A percentile compares a stretch with the other conserved stretches of the same genome.
Conservation (phyloP, 1,140 invertebrate genomes). For the Armadillidium nasatum region DNA sequence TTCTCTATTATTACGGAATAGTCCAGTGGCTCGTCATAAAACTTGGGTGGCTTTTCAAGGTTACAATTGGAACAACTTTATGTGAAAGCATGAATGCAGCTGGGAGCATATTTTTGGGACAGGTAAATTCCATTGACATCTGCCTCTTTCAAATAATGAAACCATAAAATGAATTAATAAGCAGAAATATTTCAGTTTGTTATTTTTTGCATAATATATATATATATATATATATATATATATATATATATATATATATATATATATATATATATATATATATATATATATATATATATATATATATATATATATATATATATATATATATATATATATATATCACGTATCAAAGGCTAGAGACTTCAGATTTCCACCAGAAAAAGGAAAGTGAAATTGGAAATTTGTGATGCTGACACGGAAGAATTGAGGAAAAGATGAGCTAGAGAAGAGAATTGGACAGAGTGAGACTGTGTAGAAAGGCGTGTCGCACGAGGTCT, state of each 20-base stretch:
- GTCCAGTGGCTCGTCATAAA: constrained; percentile 80
- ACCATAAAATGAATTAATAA: neutral
- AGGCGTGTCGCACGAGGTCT: too few species aligned
- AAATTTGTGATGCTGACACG: too few species aligned
- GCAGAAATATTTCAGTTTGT: neutral
- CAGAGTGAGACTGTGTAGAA: too few species aligned
- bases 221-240: too few species aligned
- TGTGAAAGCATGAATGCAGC: constrained; percentile 87
- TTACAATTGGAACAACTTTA: constrained; percentile 75
- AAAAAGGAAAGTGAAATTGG: too few species aligned
- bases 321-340: too few species aligned
- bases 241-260: neutral
- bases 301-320: neutral
- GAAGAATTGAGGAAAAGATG: too few species aligned
- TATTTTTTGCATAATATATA: neutral
- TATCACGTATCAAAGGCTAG: too few species aligned
- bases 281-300: neutral
- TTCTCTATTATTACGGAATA: constrained; percentile 77
- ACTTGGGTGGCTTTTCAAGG: constrained; percentile 68
- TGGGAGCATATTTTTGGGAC: constrained; percentile 83
- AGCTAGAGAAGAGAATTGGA: too few species aligned
- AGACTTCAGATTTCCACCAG: too few species aligned
- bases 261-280: neutral
- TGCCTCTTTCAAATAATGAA: neutral
- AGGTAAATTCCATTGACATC: constrained; percentile 55